Percentiles rank a stretch among this genome's conserved stretches.
Evolutionary conservation across 2,113 vertebrate species (phyloP).

Genomic region (Fulmarus glacialis): DNA sequence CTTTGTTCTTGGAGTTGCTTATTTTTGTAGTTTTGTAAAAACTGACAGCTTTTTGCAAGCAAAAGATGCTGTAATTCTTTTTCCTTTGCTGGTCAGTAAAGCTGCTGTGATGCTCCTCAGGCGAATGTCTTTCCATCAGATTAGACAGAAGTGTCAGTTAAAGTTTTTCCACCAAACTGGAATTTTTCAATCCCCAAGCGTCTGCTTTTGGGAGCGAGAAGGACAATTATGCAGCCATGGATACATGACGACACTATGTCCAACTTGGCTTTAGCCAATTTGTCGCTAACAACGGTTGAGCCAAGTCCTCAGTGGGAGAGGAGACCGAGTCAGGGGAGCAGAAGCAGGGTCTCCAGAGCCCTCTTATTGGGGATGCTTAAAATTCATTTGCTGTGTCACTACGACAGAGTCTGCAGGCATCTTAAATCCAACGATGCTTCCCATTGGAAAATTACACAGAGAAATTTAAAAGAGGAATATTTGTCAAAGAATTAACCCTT

Average conservation of each 20-base stretch:
- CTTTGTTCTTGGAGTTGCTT: not conserved
- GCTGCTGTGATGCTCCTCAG: not conserved
- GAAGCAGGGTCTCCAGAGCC: not conserved
- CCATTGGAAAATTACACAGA: not conserved
- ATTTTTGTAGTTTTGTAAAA: not conserved
- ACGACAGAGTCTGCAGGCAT: not conserved
- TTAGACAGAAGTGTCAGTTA: not conserved
- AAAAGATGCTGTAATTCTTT: not conserved
- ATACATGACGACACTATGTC: fast-evolving
- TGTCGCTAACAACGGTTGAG: not conserved
- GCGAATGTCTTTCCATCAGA: not conserved
- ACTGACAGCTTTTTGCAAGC: not conserved
- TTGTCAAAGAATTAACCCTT: not conserved
- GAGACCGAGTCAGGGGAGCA: not conserved
- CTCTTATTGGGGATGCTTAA: not conserved
- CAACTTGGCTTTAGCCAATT: not conserved
- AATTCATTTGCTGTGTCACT: not conserved
- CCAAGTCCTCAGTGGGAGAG: not conserved
- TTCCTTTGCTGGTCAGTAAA: not conserved
- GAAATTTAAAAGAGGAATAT: not conserved
- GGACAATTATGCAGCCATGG: not conserved
- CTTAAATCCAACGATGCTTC: not conserved
- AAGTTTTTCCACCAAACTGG: not conserved
- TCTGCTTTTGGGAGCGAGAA: not conserved
- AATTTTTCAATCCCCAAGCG: not conserved